A percentile compares a stretch with the other conserved stretches of the same genome.
phyloP scores from a whole-genome alignment of 2,113 vertebrate genomes.

The Helogale parvula region DNA sequence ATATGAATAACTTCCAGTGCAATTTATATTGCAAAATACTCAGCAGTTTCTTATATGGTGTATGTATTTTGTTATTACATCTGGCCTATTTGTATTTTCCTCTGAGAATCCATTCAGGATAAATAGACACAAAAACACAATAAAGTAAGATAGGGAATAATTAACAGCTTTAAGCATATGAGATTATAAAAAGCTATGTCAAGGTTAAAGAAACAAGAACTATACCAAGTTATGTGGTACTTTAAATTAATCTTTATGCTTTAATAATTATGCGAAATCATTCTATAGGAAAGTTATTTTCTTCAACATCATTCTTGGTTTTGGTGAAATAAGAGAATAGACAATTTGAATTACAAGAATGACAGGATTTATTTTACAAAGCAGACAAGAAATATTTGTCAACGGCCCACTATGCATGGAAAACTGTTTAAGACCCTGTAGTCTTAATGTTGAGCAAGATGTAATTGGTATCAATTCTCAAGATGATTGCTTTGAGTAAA shows the following conservation, averaged over 20 bases:
- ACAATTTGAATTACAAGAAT: neutral
- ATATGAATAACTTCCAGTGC: neutral
- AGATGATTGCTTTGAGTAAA: neutral
- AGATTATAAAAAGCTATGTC: slow-evolving; percentile 18
- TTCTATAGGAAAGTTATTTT: slow-evolving; percentile 22
- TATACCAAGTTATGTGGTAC: neutral
- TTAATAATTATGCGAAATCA: neutral
- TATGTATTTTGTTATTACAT: neutral
- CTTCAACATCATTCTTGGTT: neutral
- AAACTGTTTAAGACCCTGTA: neutral
- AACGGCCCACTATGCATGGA: neutral
- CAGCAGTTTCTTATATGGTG: neutral
- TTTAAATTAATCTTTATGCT: slow-evolving; percentile 45
- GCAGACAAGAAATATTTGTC: neutral
- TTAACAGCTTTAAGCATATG: slow-evolving; percentile 27
- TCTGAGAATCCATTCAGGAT: slow-evolving; percentile 1
- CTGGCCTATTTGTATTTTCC: neutral
- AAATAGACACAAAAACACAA: slow-evolving; percentile 16
- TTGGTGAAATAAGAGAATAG: neutral
- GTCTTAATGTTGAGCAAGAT: neutral
- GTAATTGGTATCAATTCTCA: neutral
- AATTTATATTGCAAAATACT: neutral
- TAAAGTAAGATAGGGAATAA: slow-evolving; percentile 34
- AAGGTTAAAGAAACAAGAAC: slow-evolving; percentile 46
- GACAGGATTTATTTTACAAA: neutral